These are phyloP conservation scores for Acleris laterana DNA, from an alignment of 2,888 invertebrate species.

Conservation along the genomic window DNA sequence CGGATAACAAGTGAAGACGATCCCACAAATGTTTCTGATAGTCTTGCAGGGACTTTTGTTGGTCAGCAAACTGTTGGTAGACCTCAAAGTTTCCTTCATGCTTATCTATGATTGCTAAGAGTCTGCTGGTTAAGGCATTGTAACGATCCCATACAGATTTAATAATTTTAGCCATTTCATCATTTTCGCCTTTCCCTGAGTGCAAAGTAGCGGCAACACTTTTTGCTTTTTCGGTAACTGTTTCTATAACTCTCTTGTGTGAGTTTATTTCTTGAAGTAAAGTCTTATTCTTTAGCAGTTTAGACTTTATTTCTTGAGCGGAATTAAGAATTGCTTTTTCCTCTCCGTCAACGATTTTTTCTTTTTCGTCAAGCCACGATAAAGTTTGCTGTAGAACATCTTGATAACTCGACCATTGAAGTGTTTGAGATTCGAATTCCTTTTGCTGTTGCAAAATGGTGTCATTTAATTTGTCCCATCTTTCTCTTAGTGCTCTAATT, in stretches of 20 bases:
- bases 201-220: conserved; percentile 85
- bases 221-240: conserved; percentile 94
- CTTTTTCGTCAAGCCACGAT: conserved; percentile 94
- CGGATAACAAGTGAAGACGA: conserved; percentile 91
- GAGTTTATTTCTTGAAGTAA: conserved; percentile 94
- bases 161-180: conserved; percentile 88
- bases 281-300: conserved; percentile 93
- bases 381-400: conserved; percentile 92
- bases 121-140: conserved; percentile 87
- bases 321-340: conserved; percentile 89
- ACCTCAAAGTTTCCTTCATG: conserved; percentile 91
- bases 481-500: conserved; percentile 90
- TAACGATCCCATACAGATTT: conserved; percentile 91
- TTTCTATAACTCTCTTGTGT: conserved; percentile 95
- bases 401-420: conserved; percentile 93
- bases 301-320: conserved; percentile 93
- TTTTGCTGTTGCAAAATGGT: conserved; percentile 93
- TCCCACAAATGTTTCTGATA: conserved; percentile 96
- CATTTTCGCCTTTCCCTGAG: conserved; percentile 81
- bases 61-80: conserved; percentile 93
- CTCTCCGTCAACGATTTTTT: conserved; percentile 89
- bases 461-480: conserved; percentile 95
- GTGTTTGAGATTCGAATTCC: conserved; percentile 91
- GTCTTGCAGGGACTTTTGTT: conserved; percentile 94
- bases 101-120: conserved; percentile 87